Conservation (phyloP, 1,140 invertebrate genomes). For the Micrasema minimum region DNA sequence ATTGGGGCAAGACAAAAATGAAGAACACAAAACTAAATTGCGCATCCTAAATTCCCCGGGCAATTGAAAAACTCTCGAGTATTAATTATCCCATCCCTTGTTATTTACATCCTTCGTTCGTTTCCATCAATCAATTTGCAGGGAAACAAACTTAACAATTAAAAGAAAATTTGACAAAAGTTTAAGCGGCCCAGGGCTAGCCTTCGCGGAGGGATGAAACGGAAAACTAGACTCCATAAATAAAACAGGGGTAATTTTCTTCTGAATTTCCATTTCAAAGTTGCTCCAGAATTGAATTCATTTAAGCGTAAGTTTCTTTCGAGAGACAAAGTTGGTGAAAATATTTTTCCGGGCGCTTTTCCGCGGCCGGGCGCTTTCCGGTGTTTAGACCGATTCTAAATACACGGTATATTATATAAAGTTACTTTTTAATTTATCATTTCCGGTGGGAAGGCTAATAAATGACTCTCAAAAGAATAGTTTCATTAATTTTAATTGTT, state of each 20-base stretch:
- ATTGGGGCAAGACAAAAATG: too few species aligned
- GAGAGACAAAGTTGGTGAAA: slow-evolving; percentile 28
- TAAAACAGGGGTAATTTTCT: slow-evolving; percentile 33
- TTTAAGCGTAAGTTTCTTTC: slow-evolving; percentile 19
- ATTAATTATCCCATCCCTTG: slow-evolving; percentile 26
- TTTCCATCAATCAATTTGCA: slow-evolving; percentile 31
- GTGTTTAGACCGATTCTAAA: slow-evolving; percentile 27
- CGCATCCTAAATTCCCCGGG: neutral
- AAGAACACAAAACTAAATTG: too few species aligned
- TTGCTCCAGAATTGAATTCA: slow-evolving; percentile 30
- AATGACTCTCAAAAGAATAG: neutral
- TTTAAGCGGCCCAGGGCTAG: neutral
- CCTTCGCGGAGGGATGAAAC: slow-evolving; percentile 8
- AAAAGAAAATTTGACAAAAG: slow-evolving; percentile 33
- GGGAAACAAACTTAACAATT: slow-evolving; percentile 27
- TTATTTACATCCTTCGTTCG: slow-evolving; percentile 1
- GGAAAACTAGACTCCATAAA: slow-evolving; percentile 28
- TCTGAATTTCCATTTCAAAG: slow-evolving; percentile 35
- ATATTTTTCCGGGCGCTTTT: slow-evolving; percentile 31
- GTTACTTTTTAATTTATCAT: slow-evolving; percentile 15
- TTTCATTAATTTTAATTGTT: neutral
- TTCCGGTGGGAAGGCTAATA: neutral
- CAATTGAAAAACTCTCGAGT: slow-evolving; percentile 17
- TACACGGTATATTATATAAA: neutral
- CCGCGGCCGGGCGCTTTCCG: slow-evolving; percentile 6